Evolutionary conservation across 2,888 invertebrate species (phyloP).

Genomic region (Augochlorella aurata): DNA sequence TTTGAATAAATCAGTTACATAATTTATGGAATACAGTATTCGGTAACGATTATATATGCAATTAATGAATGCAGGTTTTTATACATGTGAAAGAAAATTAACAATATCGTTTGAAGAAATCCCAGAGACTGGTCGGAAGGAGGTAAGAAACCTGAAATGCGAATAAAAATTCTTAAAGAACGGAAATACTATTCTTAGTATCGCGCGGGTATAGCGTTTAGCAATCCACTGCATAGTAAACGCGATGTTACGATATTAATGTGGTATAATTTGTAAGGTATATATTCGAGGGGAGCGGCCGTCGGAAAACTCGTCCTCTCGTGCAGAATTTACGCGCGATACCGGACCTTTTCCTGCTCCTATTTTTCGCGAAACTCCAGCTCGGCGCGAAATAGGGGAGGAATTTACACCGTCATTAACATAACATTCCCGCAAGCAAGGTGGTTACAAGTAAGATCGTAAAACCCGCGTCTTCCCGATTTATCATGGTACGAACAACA

Average conservation of each 20-base stretch:
- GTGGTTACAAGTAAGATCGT: constrained; percentile 55
- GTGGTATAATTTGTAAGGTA: neutral
- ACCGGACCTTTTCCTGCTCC: neutral
- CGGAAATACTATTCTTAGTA: no score
- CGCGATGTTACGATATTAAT: neutral
- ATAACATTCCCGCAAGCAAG: constrained; percentile 39
- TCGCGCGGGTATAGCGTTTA: neutral
- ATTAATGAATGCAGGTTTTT: no score
- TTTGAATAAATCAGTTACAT: no score
- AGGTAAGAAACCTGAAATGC: no score
- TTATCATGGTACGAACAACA: constrained; percentile 61
- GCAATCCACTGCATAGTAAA: neutral
- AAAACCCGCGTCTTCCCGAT: constrained; percentile 59
- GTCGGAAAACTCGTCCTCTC: neutral
- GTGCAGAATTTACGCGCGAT: neutral
- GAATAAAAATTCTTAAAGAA: no score
- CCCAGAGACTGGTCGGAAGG: no score
- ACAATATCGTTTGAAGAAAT: no score
- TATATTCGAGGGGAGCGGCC: neutral
- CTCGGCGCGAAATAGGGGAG: constrained; percentile 25
- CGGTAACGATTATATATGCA: no score
- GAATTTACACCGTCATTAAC: constrained; percentile 62
- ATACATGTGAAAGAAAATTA: no score
- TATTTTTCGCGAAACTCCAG: neutral
- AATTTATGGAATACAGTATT: no score